These are phyloP conservation scores for Centropristis striata DNA, from an alignment of 2,113 vertebrate species.

Conservation along the genomic window DNA sequence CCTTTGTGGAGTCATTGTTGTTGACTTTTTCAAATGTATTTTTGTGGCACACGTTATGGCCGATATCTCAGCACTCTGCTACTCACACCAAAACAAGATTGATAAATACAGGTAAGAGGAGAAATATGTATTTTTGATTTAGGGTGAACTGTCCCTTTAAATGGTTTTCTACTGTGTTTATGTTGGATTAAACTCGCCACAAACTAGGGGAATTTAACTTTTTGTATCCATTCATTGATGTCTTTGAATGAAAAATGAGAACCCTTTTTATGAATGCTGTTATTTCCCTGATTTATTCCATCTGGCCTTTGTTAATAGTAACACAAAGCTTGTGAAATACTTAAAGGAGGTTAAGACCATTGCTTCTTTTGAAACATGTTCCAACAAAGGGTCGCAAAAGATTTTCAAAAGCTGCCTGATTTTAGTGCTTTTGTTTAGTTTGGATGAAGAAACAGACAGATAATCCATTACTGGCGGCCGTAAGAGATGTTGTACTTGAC, in stretches of 20 bases:
- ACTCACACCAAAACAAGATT: too few species aligned
- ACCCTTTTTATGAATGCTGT: constrained; percentile 6
- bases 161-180: constrained; percentile 12
- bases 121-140: too few species aligned
- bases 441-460: constrained; percentile 26
- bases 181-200: neutral
- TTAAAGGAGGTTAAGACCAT: constrained; percentile 6
- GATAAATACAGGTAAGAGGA: too few species aligned
- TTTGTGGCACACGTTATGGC: too few species aligned
- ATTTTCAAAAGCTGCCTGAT: constrained; percentile 25
- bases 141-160: neutral
- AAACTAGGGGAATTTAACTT: neutral
- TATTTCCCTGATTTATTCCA: constrained; percentile 33
- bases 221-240: constrained; percentile 34
- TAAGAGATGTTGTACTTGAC: constrained; percentile 28
- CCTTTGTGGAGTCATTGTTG: too few species aligned
- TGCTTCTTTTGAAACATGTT: constrained; percentile 27
- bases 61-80: too few species aligned
- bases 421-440: constrained; percentile 44
- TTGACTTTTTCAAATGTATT: too few species aligned
- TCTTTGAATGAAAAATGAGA: constrained; percentile 16
- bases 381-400: neutral
- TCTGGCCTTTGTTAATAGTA: constrained; percentile 34
- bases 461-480: neutral
- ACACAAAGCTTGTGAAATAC: constrained; percentile 44